Base-by-base conservation (phyloP, 2,888 invertebrate genomes). In the Meganola albula region DNA sequence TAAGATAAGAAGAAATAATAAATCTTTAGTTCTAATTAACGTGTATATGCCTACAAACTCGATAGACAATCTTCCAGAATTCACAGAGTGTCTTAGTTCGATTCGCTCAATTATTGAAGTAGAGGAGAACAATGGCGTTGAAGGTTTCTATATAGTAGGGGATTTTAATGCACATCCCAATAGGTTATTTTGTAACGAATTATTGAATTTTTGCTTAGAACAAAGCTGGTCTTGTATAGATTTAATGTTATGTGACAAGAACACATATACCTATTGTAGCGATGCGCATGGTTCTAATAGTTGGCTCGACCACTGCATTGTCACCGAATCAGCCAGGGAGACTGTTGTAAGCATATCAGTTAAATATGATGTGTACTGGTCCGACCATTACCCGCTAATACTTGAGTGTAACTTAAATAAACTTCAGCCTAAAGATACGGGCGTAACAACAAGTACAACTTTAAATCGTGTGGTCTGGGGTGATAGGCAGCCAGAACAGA, bases 271-370 rank as follows among this genome's bases (percentile, higher is more conserved):
- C 23, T 28, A 23, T 29, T 29, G n/a, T 29, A 30, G 30, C 16
- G 30, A 30, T 24, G 24, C 24, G 11, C 29, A 29, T 16, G 16
- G 30, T 4, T 30, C 24, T 16, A 24, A 16, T 16, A 30, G 30
- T 24, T 29, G 29, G 16, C 18, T 30, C n/a, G 30, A 30, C 16
- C 30, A 30, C 24, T 30, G 30, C 24, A 24, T 30, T 11, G 30
- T 30, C 14, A 24, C 24, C 1, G 18, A 30, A 18, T 30, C 30
- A 12, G 30, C 30, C 5, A 23, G 16, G 16, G 24, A 24, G 11
- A 8, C 30, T 12, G 24, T 30, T 7, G 16, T 24, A 18, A 9
- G 18, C n/a, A n/a, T 20, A 7, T n/a, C 20, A 2, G 23, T 23
- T 22, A 4, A 10, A 9, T 13, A 21, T 22, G 28, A n/a, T 12